Percentiles rank a stretch among this genome's conserved stretches.
Conservation (phyloP, 53 echinoderm and acorn worm species). For the Crossaster papposus region DNA sequence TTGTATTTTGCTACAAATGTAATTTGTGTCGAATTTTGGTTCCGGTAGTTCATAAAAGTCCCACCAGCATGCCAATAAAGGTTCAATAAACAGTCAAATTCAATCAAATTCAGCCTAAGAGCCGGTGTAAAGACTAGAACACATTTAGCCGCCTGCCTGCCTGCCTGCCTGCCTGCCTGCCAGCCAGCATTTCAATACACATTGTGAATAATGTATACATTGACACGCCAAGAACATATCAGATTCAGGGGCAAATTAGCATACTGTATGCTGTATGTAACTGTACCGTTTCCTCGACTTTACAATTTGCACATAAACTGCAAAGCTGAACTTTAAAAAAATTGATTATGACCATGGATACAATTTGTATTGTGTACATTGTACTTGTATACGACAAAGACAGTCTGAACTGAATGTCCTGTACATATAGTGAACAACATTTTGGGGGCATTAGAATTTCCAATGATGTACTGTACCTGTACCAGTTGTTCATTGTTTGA, state of each 20-base stretch:
- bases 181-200: slow-evolving; percentile 9
- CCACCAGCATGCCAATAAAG: too few species aligned
- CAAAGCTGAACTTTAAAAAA: not conserved
- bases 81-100: too few species aligned
- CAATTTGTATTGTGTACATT: not conserved
- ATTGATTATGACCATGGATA: not conserved
- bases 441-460: not conserved
- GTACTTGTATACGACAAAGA: not conserved
- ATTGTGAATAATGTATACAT: not conserved
- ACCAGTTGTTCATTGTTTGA: too few species aligned
- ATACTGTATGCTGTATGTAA: too few species aligned
- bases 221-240: not conserved
- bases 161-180: slow-evolving; percentile 13
- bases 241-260: too few species aligned
- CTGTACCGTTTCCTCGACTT: too few species aligned
- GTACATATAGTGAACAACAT: not conserved
- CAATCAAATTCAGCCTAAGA: too few species aligned
- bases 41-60: too few species aligned
- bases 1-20: too few species aligned
- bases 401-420: not conserved
- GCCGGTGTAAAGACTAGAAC: too few species aligned
- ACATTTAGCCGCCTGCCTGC: too few species aligned
- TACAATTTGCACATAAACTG: not conserved
- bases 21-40: too few species aligned
- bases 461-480: not conserved